Base-by-base conservation (phyloP, 2,113 vertebrate genomes). In the Balaeniceps rex region DNA sequence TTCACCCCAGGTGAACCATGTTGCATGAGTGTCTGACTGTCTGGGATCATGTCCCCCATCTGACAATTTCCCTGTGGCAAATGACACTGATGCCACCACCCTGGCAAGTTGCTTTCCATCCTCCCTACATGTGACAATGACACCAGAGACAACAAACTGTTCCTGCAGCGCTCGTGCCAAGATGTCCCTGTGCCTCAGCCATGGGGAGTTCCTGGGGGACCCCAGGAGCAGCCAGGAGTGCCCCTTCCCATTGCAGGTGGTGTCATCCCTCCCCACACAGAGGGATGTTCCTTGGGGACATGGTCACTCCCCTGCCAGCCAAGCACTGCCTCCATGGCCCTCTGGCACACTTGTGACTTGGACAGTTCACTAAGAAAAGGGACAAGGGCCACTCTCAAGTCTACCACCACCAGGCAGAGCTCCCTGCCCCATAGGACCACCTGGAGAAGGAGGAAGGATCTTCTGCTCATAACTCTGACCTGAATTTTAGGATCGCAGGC, bases 1-100 rank as follows among this genome's bases (percentile, higher is more conserved):
- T 82, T 85, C 42, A 79, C 33, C 66, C 26, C 24, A 38, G 17
- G 51, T 31, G 79, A 69, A 36, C 47, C 1, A 0, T 25, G 19
- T 63, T 1, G 1, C 49, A 58, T 3, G 3, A 34, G 66, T 64
- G 31, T 24, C 44, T 2, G 0, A 0, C 11, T 34, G 29, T 12
- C 36, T 46, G 71, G 24, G 34, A 66, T 28, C 7, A 1, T 6
- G 24, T 24, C 17, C 52, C 19, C 2, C 22, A 28, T 22, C 44
- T 58, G 61, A 46, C 9, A 18, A 19, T 47, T 47, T 42, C 28
- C 44, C 54, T 34, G 42, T 42, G 46, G 26, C 9, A 10, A n/a
- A 34, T 9, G 47, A 14, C 72, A 91, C 3, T 0, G 4, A 7
- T 66, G 46, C 46, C 68, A 75, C 69, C 54, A 26, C 22, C 33